Evolutionary conservation across 2,888 invertebrate genomes (phyloP), one percentile per base, ranked within the genome.

Genomic region (Eledona agricola): DNA sequence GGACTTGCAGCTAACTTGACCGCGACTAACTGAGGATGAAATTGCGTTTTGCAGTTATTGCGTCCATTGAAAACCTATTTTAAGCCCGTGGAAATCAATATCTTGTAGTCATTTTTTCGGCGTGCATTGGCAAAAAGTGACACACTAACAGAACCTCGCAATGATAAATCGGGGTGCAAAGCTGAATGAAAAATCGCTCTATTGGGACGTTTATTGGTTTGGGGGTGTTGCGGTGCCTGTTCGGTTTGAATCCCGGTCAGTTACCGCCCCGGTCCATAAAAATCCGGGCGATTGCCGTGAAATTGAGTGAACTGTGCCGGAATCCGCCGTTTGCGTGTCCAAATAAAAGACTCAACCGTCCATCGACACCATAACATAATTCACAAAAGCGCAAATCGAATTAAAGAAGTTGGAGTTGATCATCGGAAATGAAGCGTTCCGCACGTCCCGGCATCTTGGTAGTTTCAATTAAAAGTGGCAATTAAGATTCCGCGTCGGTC

Each of bases 401-500:
- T 28, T 28, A 31, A 45, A 51, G 28, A 42, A 51, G 16, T 29
- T 20, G 32, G 35, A 29, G 28, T 43, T 51, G 45, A 51, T 51
- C 51, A 51, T 31, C 51, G 55, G 54, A 49, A 57, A 46, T 55
- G 57, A 57, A 57, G 34, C 42, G 51, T 51, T 42, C 51, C 42
- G 12, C 51, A 51, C 51, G 51, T 51, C 16, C 43, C 12, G 10
- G 51, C 58, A 57, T 58, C 60, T 55, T 58, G 42, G 59, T 57
- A 60, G 55, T 54, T 63, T 59, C 60, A 63, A 63, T 63, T 63
- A 63, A 63, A 63, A 60, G 59, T 59, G 57, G 53, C 47, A 55
- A 63, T 63, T 61, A 59, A 60, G 59, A 63, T 63, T 63, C 63
- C 47, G 42, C 29, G 31, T 40, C 38, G 43, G 57, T 59, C 51